These are phyloP conservation scores for Sminthurinus aureus DNA, from an alignment of 2,888 invertebrate genomes.

Conservation along the genomic window DNA sequence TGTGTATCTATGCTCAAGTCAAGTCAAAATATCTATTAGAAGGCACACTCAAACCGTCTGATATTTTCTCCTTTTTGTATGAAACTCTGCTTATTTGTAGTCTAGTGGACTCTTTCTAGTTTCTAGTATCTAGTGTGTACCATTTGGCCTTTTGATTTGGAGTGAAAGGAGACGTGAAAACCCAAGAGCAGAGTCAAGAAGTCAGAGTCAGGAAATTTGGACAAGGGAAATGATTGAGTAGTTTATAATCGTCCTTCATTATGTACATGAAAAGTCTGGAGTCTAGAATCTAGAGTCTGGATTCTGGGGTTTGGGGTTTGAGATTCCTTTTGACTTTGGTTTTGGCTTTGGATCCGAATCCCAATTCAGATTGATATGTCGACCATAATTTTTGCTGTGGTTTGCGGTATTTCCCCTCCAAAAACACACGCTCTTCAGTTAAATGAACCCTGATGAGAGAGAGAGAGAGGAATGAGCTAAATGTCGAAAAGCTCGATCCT, in stretches of 20 bases:
- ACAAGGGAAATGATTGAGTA: slow-evolving; percentile 15
- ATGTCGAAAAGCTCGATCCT: no score
- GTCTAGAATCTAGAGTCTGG: neutral
- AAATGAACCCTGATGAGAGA: no score
- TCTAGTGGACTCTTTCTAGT: neutral
- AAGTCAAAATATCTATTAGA: no score
- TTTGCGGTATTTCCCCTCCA: neutral
- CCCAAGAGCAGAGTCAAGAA: neutral
- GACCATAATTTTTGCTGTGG: neutral
- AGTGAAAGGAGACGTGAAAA: neutral
- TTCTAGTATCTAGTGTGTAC: neutral
- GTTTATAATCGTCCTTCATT: slow-evolving; percentile 13
- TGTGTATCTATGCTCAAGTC: no score
- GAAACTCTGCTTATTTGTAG: no score
- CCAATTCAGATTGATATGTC: no score
- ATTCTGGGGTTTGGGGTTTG: neutral
- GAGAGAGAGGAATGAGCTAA: no score
- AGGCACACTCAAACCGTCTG: no score
- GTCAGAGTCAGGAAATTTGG: neutral
- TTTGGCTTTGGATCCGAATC: neutral
- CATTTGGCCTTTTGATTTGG: no score
- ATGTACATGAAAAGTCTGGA: neutral
- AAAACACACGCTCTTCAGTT: no score
- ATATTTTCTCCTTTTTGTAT: no score
- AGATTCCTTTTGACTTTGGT: neutral